Base-by-base conservation (phyloP, 2,113 vertebrate genomes). In the Zosterops borbonicus region DNA sequence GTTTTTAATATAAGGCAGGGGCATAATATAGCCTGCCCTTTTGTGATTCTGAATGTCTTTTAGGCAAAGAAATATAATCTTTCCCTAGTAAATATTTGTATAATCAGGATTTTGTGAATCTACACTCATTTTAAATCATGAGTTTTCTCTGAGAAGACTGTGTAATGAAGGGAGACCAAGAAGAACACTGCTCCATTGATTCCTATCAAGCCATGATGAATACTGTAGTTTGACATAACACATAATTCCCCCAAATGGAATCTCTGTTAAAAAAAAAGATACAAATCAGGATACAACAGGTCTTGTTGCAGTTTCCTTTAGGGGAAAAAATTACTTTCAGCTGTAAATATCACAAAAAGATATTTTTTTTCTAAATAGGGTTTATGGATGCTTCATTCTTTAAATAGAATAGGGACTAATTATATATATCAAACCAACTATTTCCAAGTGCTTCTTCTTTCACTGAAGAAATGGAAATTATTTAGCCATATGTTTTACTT, bases 101-200 rank as follows among this genome's bases (percentile, higher is more conserved):
- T 93, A 63, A 90, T 78, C 29, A 59, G n/a, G 55, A 87, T 90
- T 95, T 96, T 75, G 74, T 81, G 68, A 87, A 78, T 74, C 50
- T 81, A 68, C 52, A 53, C 27, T 63, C 64, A 75, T 92, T 90
- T 93, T 21, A 81, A 82, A 47, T 78, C 35, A 87, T 64, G 16
- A 31, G 10, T 89, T 96, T 86, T 81, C 69, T 87, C 83, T 91
- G 60, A 89, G 44, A 96, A 78, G 47, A 31, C 60, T 81, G 55
- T 77, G 79, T 81, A 86, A 90, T 78, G 89, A 89, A 87, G 87
- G 28, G 60, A 95, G 65, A 65, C 81, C 81, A 85, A 69, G 86
- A 92, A 88, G 74, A 97, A 94, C 89, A 95, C 94, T 92, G 74
- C 77, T 95, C 83, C 87, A 91, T 92, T 96, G 96, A 95, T 96